These are phyloP conservation scores for Cichladusa arquata DNA, from an alignment of 2,113 vertebrate species.

Conservation along the genomic window DNA sequence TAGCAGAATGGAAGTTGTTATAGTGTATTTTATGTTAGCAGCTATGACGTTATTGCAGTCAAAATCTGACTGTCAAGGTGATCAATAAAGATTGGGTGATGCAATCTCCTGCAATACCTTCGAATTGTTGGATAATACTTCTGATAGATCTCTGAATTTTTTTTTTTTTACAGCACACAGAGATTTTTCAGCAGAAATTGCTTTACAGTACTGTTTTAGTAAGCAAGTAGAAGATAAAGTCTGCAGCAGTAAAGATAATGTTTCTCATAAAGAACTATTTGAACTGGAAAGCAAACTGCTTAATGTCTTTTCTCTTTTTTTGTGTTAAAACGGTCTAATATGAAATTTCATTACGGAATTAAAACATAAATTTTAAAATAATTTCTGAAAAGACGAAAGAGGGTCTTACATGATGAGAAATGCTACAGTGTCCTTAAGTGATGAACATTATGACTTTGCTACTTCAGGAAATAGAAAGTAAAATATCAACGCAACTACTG, in stretches of 20 bases:
- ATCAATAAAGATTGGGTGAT: neutral
- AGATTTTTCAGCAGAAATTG: neutral
- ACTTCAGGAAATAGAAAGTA: neutral
- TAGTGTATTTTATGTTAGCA: rapidly evolving
- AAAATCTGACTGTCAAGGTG: neutral
- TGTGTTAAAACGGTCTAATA: neutral
- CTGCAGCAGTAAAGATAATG: neutral
- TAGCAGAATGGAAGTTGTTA: neutral
- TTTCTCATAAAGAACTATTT: neutral
- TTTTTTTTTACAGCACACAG: neutral
- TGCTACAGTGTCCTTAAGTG: neutral
- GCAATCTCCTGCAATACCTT: neutral
- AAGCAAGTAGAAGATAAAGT: neutral
- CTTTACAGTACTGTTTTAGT: neutral
- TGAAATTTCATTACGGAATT: neutral
- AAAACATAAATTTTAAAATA: neutral
- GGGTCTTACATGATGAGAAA: neutral
- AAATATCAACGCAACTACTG: neutral
- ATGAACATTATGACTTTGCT: neutral
- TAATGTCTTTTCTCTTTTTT: neutral
- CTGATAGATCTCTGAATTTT: neutral
- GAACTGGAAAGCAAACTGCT: neutral
- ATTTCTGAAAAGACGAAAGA: neutral
- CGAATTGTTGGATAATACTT: neutral
- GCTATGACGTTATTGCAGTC: neutral